Evolutionary conservation across 1,140 invertebrate species (phyloP), one percentile per base, ranked within the genome.

Genomic region (Nilaparvata lugens): DNA sequence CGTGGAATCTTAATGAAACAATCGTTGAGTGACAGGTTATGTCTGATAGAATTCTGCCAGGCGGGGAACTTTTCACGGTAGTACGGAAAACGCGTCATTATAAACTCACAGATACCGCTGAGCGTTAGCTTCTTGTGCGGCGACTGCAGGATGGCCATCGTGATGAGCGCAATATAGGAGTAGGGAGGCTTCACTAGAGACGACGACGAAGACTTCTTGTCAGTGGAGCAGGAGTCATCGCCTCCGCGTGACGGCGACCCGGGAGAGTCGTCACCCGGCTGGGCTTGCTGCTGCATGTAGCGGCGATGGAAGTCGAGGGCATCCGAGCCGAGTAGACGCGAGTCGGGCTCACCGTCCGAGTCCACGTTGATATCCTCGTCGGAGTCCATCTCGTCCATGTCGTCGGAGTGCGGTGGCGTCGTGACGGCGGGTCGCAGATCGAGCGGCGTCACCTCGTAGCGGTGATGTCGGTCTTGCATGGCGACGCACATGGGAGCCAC

Each of bases 1-100:
- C 97, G 78, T 0, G 97, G 94, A 48, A 99, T 95, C 76, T 99
- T 99, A 18, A 99, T 90, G 75, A 99, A 99, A 71, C 97, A 99
- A 73, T 99, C 97, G 75, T 99, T 99, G 40, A 99, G 76, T 11
- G 91, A 95, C 13, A 99, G 77, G 74, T 99, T 99, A 75, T 99
- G 96, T 51, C 96, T 80, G 64, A 98, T 98, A 1, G 91, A 94
- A 73, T 98, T 98, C 74, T 95, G 93, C 93, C 93, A 95, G 4
- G 91, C 90, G 6, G 93, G 94, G 72, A 95, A 96, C 75, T 96
- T 95, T 69, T 94, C 93, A 64, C 90, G 82, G 72, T 97, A 97
- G 70, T 96, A 97, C 0, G 92, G 93, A 74, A 99, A 99, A 64
- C 92, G 81, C n/a, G 88, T 89, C 87, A 97, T 97, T 63, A 99